A percentile compares a stretch with the other conserved stretches of the same genome.
These are phyloP conservation scores for Epsilonema sp. DNA, from an alignment of 2,888 invertebrate genomes.

Conservation along the genomic window DNA sequence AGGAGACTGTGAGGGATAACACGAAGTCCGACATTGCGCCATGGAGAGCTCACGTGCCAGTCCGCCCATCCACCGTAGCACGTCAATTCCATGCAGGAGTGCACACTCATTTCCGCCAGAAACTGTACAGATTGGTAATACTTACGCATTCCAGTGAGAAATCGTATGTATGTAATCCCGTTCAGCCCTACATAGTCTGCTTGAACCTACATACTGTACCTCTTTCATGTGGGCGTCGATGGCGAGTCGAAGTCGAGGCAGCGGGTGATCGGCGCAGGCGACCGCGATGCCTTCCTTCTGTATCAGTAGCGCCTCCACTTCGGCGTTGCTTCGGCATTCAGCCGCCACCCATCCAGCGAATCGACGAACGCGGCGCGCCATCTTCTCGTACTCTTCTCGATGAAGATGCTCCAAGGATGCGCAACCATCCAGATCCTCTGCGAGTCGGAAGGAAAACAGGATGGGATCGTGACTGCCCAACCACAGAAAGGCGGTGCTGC, in stretches of 20 bases:
- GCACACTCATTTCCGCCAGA: not conserved
- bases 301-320: not conserved
- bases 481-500: not conserved
- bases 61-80: not conserved
- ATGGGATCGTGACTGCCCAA: not conserved
- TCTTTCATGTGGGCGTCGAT: not conserved
- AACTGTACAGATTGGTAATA: too few species aligned
- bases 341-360: not conserved
- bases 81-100: not conserved
- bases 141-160: too few species aligned
- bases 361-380: too few species aligned
- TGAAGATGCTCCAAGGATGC: not conserved
- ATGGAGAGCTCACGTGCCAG: not conserved
- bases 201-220: not conserved
- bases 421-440: not conserved
- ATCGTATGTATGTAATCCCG: too few species aligned
- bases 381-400: not conserved
- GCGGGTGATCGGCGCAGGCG: not conserved
- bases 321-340: not conserved
- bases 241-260: not conserved
- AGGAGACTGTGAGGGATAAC: not conserved
- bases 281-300: not conserved
- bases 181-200: too few species aligned
- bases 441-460: not conserved
- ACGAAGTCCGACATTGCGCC: not conserved